Conservation (phyloP, 2,888 invertebrate genomes). For the Agriopis aurantiaria region DNA sequence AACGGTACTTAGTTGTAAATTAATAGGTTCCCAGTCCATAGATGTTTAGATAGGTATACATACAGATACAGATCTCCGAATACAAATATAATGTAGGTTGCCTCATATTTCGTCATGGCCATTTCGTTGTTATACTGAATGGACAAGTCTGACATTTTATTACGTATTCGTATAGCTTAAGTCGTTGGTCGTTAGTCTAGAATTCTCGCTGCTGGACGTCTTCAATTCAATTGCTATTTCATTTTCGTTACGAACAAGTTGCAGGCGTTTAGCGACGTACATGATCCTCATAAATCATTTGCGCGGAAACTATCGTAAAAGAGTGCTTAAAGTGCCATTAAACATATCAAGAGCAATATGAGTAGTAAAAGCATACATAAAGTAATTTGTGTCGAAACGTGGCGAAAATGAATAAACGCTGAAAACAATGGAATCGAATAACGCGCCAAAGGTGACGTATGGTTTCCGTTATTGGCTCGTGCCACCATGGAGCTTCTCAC, state of each 20-base stretch:
- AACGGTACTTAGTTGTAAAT: background rate
- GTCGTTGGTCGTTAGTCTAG: conserved; percentile 5
- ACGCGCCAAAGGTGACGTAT: conserved; percentile 57
- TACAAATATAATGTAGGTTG: conserved; percentile 3
- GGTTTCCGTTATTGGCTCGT: conserved; percentile 63
- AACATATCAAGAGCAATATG: conserved; percentile 35
- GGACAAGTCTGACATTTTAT: conserved; percentile 7
- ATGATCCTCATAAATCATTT: conserved; percentile 2
- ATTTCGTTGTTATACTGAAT: conserved; percentile 11
- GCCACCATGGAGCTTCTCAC: conserved; percentile 76
- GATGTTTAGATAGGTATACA: background rate
- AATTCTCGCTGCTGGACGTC: conserved; percentile 11
- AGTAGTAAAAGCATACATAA: conserved; percentile 17
- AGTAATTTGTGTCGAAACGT: conserved; percentile 19
- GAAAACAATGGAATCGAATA: conserved; percentile 45
- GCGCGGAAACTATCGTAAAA: conserved; percentile 14
- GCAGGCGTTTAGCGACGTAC: conserved; percentile 7
- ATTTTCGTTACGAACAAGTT: background rate
- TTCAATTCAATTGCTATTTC: conserved; percentile 1
- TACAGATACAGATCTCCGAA: background rate
- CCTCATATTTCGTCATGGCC: conserved; percentile 6
- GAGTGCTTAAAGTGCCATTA: conserved; percentile 35
- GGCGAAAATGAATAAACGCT: conserved; percentile 27
- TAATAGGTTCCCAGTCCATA: background rate
- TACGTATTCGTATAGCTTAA: conserved; percentile 4